Percentiles rank a stretch among this genome's conserved stretches.
Evolutionary conservation across 2,888 invertebrate species (phyloP).

Genomic region (Eretmocerus hayati): DNA sequence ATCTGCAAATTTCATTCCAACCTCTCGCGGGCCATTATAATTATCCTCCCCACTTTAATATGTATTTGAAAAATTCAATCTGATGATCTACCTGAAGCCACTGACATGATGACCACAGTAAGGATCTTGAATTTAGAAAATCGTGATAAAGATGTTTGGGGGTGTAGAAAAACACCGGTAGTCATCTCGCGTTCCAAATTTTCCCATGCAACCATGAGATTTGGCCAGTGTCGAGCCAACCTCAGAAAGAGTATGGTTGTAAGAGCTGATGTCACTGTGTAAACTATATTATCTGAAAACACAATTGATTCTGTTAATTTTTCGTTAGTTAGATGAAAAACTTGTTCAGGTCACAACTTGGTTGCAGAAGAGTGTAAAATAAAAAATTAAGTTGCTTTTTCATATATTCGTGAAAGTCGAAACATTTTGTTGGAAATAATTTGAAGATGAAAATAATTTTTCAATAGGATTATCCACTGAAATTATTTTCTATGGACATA

Average conservation of each 20-base stretch:
- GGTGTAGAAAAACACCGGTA: constrained; percentile 13
- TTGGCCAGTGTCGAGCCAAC: constrained; percentile 52
- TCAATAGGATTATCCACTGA: background rate
- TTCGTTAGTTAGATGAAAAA: no score
- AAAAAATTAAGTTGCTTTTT: no score
- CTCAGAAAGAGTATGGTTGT: constrained; percentile 52
- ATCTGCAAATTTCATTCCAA: no score
- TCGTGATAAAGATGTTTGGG: constrained; percentile 35
- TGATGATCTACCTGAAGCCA: constrained; percentile 44
- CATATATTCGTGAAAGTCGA: no score
- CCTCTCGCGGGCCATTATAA: no score
- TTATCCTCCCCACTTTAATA: no score
- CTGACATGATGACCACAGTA: constrained; percentile 45
- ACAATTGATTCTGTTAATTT: no score
- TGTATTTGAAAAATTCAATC: no score
- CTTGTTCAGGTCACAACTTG: no score
- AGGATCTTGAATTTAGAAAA: constrained; percentile 49
- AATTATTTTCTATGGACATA: constrained; percentile 1
- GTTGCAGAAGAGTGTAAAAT: no score
- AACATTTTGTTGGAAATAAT: no score
- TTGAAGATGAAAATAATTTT: background rate
- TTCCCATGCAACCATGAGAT: constrained; percentile 48
- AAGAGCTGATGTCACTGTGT: constrained; percentile 52
- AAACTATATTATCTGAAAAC: constrained; percentile 44
- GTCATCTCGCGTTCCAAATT: constrained; percentile 47